Evolutionary conservation across 2,888 invertebrate species (phyloP), one percentile per base, ranked within the genome.

Genomic region (Lithophane leautieri): DNA sequence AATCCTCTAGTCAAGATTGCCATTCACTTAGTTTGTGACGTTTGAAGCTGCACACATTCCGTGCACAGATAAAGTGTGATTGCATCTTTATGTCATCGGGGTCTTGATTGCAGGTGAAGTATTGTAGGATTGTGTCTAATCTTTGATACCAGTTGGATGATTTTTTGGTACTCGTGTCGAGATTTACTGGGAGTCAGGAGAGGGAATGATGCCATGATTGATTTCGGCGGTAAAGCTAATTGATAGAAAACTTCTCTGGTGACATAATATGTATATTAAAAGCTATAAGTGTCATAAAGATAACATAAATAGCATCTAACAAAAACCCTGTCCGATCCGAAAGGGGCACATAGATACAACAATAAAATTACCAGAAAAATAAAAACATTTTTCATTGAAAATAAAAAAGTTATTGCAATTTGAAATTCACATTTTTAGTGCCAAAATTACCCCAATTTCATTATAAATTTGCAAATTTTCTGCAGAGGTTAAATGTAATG

Each of bases 1-100:
- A 44, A 28, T n/a, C 12, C 22, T 28, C 16, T 40, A 16, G n/a
- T 42, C 28, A 12, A 42, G 14, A 42, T 60, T 42, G n/a, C 42
- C n/a, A 28, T 11, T 34, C 76, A 58, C n/a, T 65, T 16, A n/a
- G 34, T 42, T 47, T 8, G 40, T 1, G 40, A 47, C 19, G 28
- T 56, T 54, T 66, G 44, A 54, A 16, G 12, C 52, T 22, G 52
- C 62, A 73, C 6, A 40, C n/a, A 78, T 54, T 61, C 44, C 28
- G 25, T 44, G 56, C 19, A 34, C 71, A 42, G 47, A 28, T 44
- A 54, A 63, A 50, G n/a, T 50, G 44, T 68, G 63, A 78, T 70
- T 79, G 63, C 34, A 22, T 63, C 34, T 44, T 52, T 52, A 34
- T 44, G 42, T 28, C 34, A 52, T 34, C 0, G 8, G 22, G n/a